Conservation (phyloP, 2,797 vertebrate species). For the Heliangelus exortis region DNA sequence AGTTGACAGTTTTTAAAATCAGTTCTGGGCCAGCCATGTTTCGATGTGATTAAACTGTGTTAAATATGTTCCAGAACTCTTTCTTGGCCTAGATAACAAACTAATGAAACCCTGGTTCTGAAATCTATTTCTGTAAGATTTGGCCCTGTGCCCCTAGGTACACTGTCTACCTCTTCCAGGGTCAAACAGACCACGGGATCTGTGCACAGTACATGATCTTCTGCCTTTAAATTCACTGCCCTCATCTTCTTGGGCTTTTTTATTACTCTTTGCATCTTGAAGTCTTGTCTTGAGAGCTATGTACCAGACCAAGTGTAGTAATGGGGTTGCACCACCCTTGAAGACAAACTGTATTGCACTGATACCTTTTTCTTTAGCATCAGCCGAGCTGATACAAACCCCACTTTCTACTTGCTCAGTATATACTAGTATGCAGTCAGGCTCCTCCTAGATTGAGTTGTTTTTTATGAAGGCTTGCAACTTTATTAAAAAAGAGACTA, state of each 20-base stretch:
- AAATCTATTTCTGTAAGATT: constrained; percentile 17
- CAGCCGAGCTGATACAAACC: not conserved
- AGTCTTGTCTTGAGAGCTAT: not conserved
- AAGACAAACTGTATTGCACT: not conserved
- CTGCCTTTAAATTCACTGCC: not conserved
- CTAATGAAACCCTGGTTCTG: constrained; percentile 41
- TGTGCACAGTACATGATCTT: not conserved
- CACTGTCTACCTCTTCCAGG: not conserved
- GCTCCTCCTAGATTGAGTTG: not conserved
- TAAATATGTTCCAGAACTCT: constrained; percentile 63
- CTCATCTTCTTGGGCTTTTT: not conserved
- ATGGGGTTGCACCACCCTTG: not conserved
- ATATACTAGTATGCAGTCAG: not conserved
- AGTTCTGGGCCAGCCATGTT: constrained; percentile 51
- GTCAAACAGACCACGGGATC: not conserved
- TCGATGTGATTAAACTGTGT: constrained; percentile 59
- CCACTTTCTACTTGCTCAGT: not conserved
- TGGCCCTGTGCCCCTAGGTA: not conserved
- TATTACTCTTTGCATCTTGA: not conserved
- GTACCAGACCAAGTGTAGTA: not conserved
- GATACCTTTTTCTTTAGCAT: not conserved
- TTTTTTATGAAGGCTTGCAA: not conserved
- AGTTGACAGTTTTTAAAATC: constrained; percentile 66
- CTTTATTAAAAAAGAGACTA: not conserved
- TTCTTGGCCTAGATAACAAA: constrained; percentile 67